Evolutionary conservation across 1,140 invertebrate genomes (phyloP), one percentile per base, ranked within the genome.

Genomic region (Contarinia nasturtii): DNA sequence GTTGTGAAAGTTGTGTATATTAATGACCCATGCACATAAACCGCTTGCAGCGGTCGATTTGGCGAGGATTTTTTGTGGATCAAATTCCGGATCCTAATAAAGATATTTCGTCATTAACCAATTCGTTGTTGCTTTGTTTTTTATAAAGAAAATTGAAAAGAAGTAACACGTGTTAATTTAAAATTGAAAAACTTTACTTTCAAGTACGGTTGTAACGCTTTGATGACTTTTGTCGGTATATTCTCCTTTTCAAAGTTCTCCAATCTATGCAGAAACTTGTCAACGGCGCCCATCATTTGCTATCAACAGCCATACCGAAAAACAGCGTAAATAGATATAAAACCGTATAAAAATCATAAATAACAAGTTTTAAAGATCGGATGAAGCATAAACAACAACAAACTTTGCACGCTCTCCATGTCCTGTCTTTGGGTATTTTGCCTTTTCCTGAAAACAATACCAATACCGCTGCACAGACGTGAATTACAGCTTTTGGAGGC

Each of bases 201-300:
- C 43, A 71, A 59, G 48, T 74, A 75, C n/a, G 69, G 69, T 49
- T 69, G 63, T 27, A 73, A 63, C 18, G 71, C 81, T 67, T 87
- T 90, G 3, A 89, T 76, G 47, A 90, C 73, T 52, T 86, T 82
- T 1, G 86, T 79, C 54, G 82, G 83, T 60, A 96, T 94, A 58
- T 93, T 85, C 63, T 94, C 89, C 60, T 95, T 96, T 58, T 95
- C 83, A 57, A 92, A 94, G 57, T 85, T 85, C 18, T 85, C 76
- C 33, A 97, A 68, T 51, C 80, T 75, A 52, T 82, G 72, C 19
- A 97, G 65, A 63, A 97, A 95, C 50, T 79, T 73, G 66, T 94
- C 73, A 14, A 83, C 72, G 58, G 82, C 82, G 18, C 72, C 75
- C 85, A 90, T 15, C n/a, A 33, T 17, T 17, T 37, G 33, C 27